These are phyloP conservation scores for Mirounga angustirostris DNA, from an alignment of 2,113 vertebrate genomes.

Conservation along the genomic window DNA sequence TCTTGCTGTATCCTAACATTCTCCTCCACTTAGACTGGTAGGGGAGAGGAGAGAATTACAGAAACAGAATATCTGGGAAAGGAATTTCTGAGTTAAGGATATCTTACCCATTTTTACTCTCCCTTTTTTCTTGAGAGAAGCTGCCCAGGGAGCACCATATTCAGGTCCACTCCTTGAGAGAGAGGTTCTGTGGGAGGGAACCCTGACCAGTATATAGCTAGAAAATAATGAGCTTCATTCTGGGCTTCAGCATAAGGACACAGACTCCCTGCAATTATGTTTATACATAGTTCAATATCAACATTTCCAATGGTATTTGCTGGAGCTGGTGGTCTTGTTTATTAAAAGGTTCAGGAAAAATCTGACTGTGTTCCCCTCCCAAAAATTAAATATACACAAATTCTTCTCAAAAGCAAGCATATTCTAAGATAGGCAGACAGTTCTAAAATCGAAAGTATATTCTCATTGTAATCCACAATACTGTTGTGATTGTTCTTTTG, in stretches of 20 bases:
- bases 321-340: background rate
- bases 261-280: no score
- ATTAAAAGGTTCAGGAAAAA: background rate
- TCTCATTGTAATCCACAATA: background rate
- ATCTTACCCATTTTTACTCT: background rate
- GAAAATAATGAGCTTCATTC: background rate
- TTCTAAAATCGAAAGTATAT: background rate
- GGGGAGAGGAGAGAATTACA: background rate
- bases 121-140: background rate
- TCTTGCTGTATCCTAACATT: background rate
- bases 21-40: background rate
- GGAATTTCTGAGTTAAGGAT: background rate
- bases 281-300: no score
- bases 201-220: fast-evolving
- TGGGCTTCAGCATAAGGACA: background rate
- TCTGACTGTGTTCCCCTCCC: background rate
- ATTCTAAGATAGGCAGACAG: background rate
- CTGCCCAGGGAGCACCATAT: background rate
- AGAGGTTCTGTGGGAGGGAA: background rate
- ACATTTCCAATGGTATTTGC: background rate
- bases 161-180: background rate
- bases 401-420: background rate
- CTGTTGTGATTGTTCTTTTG: background rate
- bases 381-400: background rate
- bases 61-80: background rate